Base-by-base conservation (phyloP, 2,888 invertebrate genomes). In the Amiota minor region DNA sequence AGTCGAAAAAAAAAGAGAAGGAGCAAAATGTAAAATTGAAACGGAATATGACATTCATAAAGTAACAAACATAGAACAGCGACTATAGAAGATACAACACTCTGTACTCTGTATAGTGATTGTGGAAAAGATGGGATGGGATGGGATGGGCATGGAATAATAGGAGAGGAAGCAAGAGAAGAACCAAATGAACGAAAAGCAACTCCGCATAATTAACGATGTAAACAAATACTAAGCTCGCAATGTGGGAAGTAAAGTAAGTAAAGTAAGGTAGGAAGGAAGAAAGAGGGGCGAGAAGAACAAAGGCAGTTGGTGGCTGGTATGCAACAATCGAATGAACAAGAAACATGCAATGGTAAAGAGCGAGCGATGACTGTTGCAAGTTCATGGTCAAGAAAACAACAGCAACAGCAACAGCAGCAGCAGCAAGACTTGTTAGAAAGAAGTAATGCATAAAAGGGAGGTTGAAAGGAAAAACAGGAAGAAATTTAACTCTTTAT, bases 341-440 rank as follows among this genome's bases (percentile, higher is more conserved):
- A 74, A 72, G 73, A 72, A 62, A 76, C 76, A 76, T 76, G 76
- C 74, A 73, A 73, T 35, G 35, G 35, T 35, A 35, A 35, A 35
- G 69, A 23, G 18, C 12, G 20, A 6, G 10, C 18, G 12, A 45
- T n/a, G 11, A n/a, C n/a, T 59, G 49, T 16, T 53, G 72, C 73
- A 76, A 76, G 79, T 83, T 83, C 82, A 83, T 73, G 83, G 82
- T 80, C 81, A 82, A 72, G 61, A 56, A 71, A 62, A 62, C 62
- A 67, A 18, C 53, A 45, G 56, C 56, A 47, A 64, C 68, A 72
- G 49, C 6, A 20, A 35, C 20, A 55, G 64, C 69, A 56, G 65
- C 68, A 71, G 20, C 55, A 70, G 23, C 76, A 71, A n/a, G 53
- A 0, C n/a, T 50, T 50, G 35, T 35, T 11, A 72, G 47, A 50